phyloP scores from a whole-genome alignment of 2,113 vertebrate genomes.

The Athene noctua region DNA sequence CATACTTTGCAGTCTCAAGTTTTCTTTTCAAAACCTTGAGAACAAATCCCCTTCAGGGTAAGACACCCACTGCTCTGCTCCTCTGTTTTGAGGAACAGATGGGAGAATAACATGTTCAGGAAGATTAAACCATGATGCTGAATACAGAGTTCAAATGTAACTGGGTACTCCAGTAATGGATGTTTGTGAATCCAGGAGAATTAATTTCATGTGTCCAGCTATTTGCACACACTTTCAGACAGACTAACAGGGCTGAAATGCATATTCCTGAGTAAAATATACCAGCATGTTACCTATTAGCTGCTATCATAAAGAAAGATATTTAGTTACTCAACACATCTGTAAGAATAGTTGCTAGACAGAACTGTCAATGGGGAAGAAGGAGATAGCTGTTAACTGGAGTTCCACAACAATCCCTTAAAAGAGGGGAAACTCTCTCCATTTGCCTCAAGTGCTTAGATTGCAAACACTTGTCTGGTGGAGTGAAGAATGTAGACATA shows the following conservation, averaged over 20 bases:
- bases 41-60: not conserved
- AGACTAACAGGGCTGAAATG: not conserved
- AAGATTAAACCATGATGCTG: not conserved
- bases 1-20: not conserved
- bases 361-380: not conserved
- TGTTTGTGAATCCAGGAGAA: not conserved
- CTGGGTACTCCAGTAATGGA: too few relatives aligned
- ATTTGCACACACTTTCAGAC: not conserved
- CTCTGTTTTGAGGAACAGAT: not conserved
- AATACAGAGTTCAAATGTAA: not conserved
- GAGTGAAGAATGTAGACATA: not conserved
- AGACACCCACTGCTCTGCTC: not conserved
- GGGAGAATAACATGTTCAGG: not conserved
- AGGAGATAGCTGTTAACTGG: not conserved
- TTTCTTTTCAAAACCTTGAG: not conserved
- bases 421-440: not conserved
- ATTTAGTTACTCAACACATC: not conserved
- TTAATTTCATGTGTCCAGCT: not conserved
- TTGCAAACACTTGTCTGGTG: not conserved
- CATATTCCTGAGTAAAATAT: not conserved
- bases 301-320: rapidly evolving
- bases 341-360: not conserved
- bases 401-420: not conserved
- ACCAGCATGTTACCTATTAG: not conserved
- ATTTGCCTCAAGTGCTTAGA: not conserved